phyloP scores from a whole-genome alignment of 2,797 vertebrate species.

The Nannoperca obscura region DNA sequence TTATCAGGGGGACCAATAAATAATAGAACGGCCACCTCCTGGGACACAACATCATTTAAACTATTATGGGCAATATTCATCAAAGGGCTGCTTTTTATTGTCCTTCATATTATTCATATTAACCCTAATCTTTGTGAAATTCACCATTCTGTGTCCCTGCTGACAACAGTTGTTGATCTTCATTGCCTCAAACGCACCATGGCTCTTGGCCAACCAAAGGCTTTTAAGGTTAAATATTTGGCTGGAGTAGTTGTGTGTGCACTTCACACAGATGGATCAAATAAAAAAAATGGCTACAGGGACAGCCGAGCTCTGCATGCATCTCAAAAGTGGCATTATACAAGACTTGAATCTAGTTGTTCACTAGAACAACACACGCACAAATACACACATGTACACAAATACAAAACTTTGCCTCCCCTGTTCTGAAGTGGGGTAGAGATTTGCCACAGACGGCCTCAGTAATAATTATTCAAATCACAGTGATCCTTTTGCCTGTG shows the following conservation, averaged over 20 bases:
- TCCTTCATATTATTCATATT: slow-evolving; percentile 15
- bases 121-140: slow-evolving; percentile 3
- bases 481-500: slow-evolving; percentile 75
- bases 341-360: slow-evolving; percentile 1
- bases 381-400: slow-evolving; percentile 45
- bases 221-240: slow-evolving; percentile 30
- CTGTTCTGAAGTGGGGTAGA: slow-evolving; percentile 54
- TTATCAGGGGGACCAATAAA: slow-evolving; percentile 29
- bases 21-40: slow-evolving; percentile 1
- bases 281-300: slow-evolving; percentile 5
- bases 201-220: slow-evolving; percentile 1
- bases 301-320: background rate
- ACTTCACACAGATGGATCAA: slow-evolving; percentile 3
- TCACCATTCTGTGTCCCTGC: background rate
- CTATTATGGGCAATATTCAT: background rate
- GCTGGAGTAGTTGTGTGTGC: slow-evolving; percentile 4
- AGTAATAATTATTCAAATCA: slow-evolving; percentile 80
- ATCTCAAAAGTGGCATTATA: slow-evolving; percentile 5
- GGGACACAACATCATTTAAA: slow-evolving; percentile 34
- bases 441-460: slow-evolving; percentile 62
- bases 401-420: slow-evolving; percentile 43
- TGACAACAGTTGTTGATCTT: slow-evolving; percentile 36
- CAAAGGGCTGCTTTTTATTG: slow-evolving; percentile 1
- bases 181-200: background rate
- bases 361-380: slow-evolving; percentile 6